Conservation (phyloP, 1,140 invertebrate genomes). For the Diabrotica virgifera region DNA sequence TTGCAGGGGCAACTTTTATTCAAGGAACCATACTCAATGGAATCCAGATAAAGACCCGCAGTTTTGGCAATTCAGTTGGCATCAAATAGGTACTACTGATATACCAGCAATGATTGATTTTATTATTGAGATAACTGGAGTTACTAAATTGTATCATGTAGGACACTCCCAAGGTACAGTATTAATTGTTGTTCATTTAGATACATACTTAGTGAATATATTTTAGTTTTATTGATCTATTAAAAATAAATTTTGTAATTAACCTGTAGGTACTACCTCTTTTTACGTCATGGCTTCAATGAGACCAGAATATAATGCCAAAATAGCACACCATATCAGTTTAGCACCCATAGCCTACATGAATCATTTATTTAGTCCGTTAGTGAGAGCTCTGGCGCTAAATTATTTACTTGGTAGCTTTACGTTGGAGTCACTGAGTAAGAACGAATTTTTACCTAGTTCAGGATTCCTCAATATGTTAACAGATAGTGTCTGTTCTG, state of each 20-base stretch:
- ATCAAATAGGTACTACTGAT: conserved; percentile 63
- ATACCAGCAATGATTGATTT: conserved; percentile 66
- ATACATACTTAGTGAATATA: too few species aligned
- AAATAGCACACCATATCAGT: conserved; percentile 55
- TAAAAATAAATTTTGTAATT: too few species aligned
- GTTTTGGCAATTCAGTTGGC: conserved; percentile 62
- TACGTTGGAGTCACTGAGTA: neutral
- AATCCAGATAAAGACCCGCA: conserved; percentile 51
- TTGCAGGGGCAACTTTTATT: conserved; percentile 62
- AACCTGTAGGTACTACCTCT: conserved; percentile 54
- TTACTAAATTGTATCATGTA: conserved; percentile 28
- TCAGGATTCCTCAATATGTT: conserved; percentile 48
- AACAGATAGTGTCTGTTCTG: conserved; percentile 49
- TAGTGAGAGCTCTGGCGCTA: conserved; percentile 43
- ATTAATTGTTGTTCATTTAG: too few species aligned
- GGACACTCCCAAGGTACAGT: conserved; percentile 52
- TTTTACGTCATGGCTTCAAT: conserved; percentile 53
- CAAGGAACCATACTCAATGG: conserved; percentile 49
- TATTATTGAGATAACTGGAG: conserved; percentile 54
- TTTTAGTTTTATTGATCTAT: conserved; percentile 34
- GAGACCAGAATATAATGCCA: conserved; percentile 53
- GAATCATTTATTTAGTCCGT: conserved; percentile 52
- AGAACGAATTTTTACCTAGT: neutral
- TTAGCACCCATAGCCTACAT: conserved; percentile 60
- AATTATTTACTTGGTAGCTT: neutral